Base-by-base conservation (phyloP, 2,797 vertebrate species). In the Acanthurus leucopareius region DNA sequence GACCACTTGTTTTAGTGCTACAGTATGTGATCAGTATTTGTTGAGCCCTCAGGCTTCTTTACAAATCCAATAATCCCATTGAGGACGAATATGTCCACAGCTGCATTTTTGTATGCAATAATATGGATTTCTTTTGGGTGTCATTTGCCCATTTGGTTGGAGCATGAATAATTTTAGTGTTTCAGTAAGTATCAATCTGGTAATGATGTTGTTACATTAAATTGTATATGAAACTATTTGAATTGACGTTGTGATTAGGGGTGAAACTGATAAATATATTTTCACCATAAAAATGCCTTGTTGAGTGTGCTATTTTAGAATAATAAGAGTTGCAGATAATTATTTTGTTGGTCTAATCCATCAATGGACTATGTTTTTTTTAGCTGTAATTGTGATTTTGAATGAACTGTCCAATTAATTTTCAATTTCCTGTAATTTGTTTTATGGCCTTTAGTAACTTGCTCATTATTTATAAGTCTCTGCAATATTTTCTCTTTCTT, bases 61-160 rank as follows among this genome's bases (percentile, higher is more conserved):
- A 69, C 66, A 70, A 72, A 74, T 68, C 70, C 81, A 86, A 64
- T 78, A 73, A n/a, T 68, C 53, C 16, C 45, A 60, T 60, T 75
- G 52, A 75, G 74, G 49, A 85, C 73, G 15, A 72, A 75, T 51
- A 78, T 53, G 54, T 69, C 61, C 58, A 62, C 25, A 57, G 69
- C 57, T 17, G 32, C 40, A 69, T 71, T 64, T 83, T 67, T 71
- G 25, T 80, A 38, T 67, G 57, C 59, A 62, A 35, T 25, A 57
- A 60, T 75, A 80, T 86, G 61, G 73, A 87, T 80, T 77, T 85
- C 14, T 69, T 17, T 52, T 15, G 54, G 62, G 71, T 80, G 59
- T 81, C 75, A 56, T 83, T 22, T 80, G 56, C 16, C 8, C 32
- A 17, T 49, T 79, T 72, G n/a, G 20, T 54, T 73, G 22, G 17